These are phyloP conservation scores for Pristionchus entomophagus DNA, from an alignment of 2,888 invertebrate species.

Conservation along the genomic window DNA sequence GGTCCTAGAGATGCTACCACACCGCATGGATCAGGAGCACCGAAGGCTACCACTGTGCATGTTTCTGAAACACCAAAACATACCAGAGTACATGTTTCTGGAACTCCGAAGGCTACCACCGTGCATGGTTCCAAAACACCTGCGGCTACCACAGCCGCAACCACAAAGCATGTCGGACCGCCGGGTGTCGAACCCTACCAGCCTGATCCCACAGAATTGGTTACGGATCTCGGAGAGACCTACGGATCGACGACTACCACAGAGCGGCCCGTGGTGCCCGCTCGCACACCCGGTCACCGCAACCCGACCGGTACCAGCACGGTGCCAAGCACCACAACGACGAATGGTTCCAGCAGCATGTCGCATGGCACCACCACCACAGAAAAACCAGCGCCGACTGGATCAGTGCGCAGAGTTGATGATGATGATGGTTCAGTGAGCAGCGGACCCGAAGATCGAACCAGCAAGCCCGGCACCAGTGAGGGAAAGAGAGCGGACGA, in stretches of 20 bases:
- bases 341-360: background rate
- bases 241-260: constrained; percentile 43
- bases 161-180: background rate
- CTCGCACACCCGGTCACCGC: background rate
- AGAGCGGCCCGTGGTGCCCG: background rate
- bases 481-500: background rate
- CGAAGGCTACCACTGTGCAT: background rate
- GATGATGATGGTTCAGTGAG: background rate
- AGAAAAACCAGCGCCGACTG: background rate
- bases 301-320: background rate
- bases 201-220: constrained; percentile 24
- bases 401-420: constrained; percentile 17
- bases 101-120: background rate
- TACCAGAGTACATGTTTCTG: background rate
- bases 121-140: background rate
- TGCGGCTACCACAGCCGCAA: background rate
- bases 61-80: background rate
- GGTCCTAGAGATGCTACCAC: too few relatives aligned
- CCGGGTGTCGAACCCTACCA: constrained; percentile 39
- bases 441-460: background rate
- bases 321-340: background rate
- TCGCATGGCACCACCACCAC: background rate
- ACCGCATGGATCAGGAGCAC: background rate
- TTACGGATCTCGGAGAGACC: constrained; percentile 34
- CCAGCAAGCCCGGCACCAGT: background rate